Evolutionary conservation across 1,140 invertebrate genomes (phyloP).

Genomic region (Diachasma alloeum): DNA sequence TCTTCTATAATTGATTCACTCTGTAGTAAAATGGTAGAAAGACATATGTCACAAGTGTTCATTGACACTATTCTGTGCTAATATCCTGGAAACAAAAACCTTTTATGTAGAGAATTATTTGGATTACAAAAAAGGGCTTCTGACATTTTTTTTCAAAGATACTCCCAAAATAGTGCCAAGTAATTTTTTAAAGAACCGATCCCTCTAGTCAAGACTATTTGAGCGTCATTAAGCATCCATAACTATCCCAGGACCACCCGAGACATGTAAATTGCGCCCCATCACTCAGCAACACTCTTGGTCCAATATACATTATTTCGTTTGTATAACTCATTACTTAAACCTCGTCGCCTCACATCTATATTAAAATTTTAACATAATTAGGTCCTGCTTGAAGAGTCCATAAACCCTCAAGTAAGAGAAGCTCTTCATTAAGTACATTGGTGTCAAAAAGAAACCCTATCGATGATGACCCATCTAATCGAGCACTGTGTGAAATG

Average conservation of each 20-base stretch:
- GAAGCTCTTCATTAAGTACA: constrained; percentile 10
- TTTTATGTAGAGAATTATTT: too few species aligned
- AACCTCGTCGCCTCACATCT: neutral
- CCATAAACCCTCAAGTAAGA: neutral
- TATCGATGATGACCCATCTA: neutral
- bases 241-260: neutral
- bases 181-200: neutral
- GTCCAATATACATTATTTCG: constrained; percentile 8
- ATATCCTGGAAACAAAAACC: too few species aligned
- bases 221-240: neutral
- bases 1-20: neutral
- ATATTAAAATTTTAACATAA: constrained; percentile 10
- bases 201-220: neutral
- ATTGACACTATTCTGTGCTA: too few species aligned
- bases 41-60: too few species aligned
- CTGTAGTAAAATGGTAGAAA: neutral
- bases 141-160: too few species aligned
- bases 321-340: neutral
- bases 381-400: constrained; percentile 9
- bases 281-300: neutral
- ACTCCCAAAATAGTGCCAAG: too few species aligned
- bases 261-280: neutral
- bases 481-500: neutral
- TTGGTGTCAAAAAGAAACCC: neutral
- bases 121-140: too few species aligned